phyloP scores from a whole-genome alignment of 1,140 invertebrate genomes.

The Nasonia vitripennis region DNA sequence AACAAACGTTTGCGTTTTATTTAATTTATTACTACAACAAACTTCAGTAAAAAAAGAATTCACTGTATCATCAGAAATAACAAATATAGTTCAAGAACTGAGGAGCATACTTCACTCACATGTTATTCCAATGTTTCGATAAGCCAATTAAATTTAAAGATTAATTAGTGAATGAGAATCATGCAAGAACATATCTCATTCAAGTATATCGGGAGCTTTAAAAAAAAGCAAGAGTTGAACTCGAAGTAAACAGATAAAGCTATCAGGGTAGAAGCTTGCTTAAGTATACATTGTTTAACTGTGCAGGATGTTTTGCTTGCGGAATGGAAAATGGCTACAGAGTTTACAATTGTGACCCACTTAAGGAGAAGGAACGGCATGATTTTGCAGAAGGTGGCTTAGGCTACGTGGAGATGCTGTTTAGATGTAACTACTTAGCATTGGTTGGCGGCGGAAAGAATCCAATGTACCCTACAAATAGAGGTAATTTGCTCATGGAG shows the following conservation, averaged over 20 bases:
- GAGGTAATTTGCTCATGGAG: slow-evolving; percentile 76
- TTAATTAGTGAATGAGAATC: slow-evolving; percentile 34
- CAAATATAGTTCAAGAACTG: slow-evolving; percentile 4
- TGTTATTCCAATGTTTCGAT: slow-evolving; percentile 27
- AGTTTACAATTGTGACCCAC: slow-evolving; percentile 97
- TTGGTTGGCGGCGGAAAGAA: slow-evolving; percentile 94
- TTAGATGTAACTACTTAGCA: slow-evolving; percentile 97
- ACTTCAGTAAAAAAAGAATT: not conserved
- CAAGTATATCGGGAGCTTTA: slow-evolving; percentile 18
- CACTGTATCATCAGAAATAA: not conserved
- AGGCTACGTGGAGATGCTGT: slow-evolving; percentile 97
- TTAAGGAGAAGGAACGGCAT: slow-evolving; percentile 97
- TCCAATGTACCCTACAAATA: slow-evolving; percentile 94
- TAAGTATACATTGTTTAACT: slow-evolving; percentile 54
- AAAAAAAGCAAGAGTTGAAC: slow-evolving; percentile 1
- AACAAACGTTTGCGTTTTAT: not conserved
- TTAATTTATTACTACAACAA: not conserved
- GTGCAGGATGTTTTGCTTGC: slow-evolving; percentile 96
- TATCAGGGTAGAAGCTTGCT: slow-evolving; percentile 46
- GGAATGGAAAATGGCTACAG: slow-evolving; percentile 97
- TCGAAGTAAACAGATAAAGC: slow-evolving; percentile 51
- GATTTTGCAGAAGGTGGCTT: slow-evolving; percentile 93
- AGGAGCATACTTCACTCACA: slow-evolving; percentile 1
- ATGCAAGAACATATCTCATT: slow-evolving; percentile 21
- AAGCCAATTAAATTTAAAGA: slow-evolving; percentile 43